Conservation (phyloP, 2,888 invertebrate genomes). For the Stenotaenia linearis region DNA sequence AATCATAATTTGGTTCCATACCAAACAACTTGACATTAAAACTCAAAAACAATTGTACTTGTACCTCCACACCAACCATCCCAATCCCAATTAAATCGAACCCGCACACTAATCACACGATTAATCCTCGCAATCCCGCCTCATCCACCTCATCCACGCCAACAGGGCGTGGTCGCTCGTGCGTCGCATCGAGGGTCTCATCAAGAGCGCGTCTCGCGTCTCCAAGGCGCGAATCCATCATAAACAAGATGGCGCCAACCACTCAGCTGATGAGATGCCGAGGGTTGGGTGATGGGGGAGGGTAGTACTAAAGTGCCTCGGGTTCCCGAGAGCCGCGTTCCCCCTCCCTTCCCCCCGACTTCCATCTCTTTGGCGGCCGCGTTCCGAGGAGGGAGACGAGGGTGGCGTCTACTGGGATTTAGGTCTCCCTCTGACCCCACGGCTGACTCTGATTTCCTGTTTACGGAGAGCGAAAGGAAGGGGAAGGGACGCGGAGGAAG, state of each 20-base stretch:
- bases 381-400: background rate
- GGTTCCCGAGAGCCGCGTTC: slow-evolving; percentile 1
- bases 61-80: too few species aligned
- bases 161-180: background rate
- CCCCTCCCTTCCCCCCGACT: background rate
- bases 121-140: too few species aligned
- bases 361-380: slow-evolving; percentile 6
- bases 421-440: background rate
- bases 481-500: background rate
- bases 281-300: slow-evolving; percentile 1
- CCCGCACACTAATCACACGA: too few species aligned
- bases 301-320: background rate
- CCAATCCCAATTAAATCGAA: too few species aligned
- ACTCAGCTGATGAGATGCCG: background rate
- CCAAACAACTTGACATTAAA: too few species aligned
- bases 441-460: background rate
- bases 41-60: too few species aligned
- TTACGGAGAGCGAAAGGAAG: background rate
- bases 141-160: background rate
- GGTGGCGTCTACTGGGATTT: background rate
- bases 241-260: background rate
- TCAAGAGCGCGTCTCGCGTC: background rate
- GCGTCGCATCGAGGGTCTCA: background rate
- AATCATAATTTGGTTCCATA: too few species aligned
- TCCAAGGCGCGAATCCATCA: background rate